These are phyloP conservation scores for Pseudomyrmex pallidus DNA, from an alignment of 1,140 invertebrate species.

Conservation along the genomic window DNA sequence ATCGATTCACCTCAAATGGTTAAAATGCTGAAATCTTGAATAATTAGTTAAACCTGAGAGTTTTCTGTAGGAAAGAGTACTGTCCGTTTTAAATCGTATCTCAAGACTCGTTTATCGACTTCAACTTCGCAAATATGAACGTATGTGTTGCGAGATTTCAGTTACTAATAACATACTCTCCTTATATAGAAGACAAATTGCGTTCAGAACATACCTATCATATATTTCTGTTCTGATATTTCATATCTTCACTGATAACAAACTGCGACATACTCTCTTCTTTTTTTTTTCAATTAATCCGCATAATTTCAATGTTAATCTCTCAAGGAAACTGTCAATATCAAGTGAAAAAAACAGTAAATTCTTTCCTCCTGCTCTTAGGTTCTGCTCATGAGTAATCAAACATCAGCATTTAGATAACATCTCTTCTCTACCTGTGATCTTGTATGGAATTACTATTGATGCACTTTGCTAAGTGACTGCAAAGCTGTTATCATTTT, in stretches of 20 bases:
- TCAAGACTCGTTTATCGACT: slow-evolving; percentile 23
- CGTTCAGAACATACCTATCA: slow-evolving; percentile 28
- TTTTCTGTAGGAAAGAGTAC: slow-evolving; percentile 71
- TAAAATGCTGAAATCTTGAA: slow-evolving; percentile 65
- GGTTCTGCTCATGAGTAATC: slow-evolving; percentile 58
- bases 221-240: slow-evolving; percentile 20
- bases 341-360: slow-evolving; percentile 46
- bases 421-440: background rate
- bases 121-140: slow-evolving; percentile 8
- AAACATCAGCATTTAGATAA: slow-evolving; percentile 64
- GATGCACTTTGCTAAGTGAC: background rate
- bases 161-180: slow-evolving; percentile 4
- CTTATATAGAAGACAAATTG: slow-evolving; percentile 8
- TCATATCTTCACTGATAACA: background rate
- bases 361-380: slow-evolving; percentile 70
- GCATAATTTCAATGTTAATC: slow-evolving; percentile 19
- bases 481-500: background rate
- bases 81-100: slow-evolving; percentile 37
- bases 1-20: slow-evolving; percentile 65
- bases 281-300: background rate
- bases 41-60: slow-evolving; percentile 77
- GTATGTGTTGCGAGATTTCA: slow-evolving; percentile 6
- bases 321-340: slow-evolving; percentile 48
- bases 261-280: background rate
- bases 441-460: background rate